A percentile compares a stretch with the other conserved stretches of the same genome.
phyloP scores from a whole-genome alignment of 2,113 vertebrate species.

The Smithornis capensis region DNA sequence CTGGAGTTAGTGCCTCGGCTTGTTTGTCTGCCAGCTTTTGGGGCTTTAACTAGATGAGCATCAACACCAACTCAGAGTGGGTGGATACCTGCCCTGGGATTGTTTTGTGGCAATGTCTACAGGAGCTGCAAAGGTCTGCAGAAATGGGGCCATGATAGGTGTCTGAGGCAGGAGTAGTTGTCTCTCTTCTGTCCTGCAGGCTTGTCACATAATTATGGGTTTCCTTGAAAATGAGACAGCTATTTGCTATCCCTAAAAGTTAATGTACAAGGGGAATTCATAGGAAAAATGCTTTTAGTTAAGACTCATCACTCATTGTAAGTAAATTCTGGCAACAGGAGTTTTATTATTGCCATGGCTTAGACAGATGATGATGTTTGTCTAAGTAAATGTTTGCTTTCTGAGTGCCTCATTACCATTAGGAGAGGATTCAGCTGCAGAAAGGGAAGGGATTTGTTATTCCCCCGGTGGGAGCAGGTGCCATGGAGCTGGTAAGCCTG shows the following conservation, averaged over 20 bases:
- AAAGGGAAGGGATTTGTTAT: background rate
- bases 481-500: background rate
- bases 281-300: slow-evolving; percentile 40
- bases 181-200: background rate
- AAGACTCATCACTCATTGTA: slow-evolving; percentile 51
- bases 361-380: slow-evolving; percentile 62
- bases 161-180: background rate
- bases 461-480: background rate
- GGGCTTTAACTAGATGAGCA: background rate
- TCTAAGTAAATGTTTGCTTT: slow-evolving; percentile 57
- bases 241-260: slow-evolving; percentile 42
- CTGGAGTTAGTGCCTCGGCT: background rate
- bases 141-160: background rate
- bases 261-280: slow-evolving; percentile 38
- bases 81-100: background rate
- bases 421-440: slow-evolving; percentile 46
- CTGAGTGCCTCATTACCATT: slow-evolving; percentile 52
- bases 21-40: background rate
- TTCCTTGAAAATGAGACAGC: slow-evolving; percentile 4
- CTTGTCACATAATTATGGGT: slow-evolving; percentile 12
- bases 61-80: background rate
- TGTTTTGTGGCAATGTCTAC: background rate
- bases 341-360: slow-evolving; percentile 58
- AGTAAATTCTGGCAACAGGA: slow-evolving; percentile 54
- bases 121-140: background rate